A percentile compares a stretch with the other conserved stretches of the same genome.
These are phyloP conservation scores for Coelopa frigida DNA, from an alignment of 1,140 invertebrate species.

Conservation along the genomic window DNA sequence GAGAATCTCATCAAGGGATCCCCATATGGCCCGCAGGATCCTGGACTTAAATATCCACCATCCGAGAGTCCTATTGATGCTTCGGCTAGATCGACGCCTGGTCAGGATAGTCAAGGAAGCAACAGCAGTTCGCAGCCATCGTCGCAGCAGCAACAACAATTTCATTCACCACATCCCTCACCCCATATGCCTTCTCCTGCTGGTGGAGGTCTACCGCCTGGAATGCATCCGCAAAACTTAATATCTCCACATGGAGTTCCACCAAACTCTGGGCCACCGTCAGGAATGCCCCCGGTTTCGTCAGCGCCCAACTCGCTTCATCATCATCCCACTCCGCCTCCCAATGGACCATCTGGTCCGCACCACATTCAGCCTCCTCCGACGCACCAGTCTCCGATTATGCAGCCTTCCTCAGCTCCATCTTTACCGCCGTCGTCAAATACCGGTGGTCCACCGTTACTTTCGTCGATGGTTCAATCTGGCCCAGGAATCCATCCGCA, in stretches of 20 bases:
- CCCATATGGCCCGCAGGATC: slow-evolving; percentile 29
- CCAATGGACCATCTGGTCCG: slow-evolving; percentile 13
- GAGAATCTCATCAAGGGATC: slow-evolving; percentile 43
- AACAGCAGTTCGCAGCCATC: slow-evolving; percentile 42
- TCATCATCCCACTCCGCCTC: slow-evolving; percentile 9
- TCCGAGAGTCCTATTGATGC: slow-evolving; percentile 40
- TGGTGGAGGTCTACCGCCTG: slow-evolving; percentile 33
- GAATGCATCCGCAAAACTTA: slow-evolving; percentile 55
- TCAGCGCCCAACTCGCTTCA: slow-evolving; percentile 2
- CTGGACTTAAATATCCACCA: slow-evolving; percentile 16
- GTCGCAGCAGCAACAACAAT: slow-evolving; percentile 33
- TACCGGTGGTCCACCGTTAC: slow-evolving; percentile 23
- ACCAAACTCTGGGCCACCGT: slow-evolving; percentile 45
- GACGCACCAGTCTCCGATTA: too few species aligned
- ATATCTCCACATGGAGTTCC: slow-evolving; percentile 42
- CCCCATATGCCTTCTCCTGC: slow-evolving; percentile 40
- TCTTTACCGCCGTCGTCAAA: slow-evolving; percentile 26
- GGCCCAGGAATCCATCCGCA: slow-evolving; percentile 32
- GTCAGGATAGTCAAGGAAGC: slow-evolving; percentile 43
- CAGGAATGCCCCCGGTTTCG: slow-evolving; percentile 49
- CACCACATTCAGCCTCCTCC: slow-evolving; percentile 21
- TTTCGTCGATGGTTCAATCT: slow-evolving; percentile 35
- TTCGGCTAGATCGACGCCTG: slow-evolving; percentile 38
- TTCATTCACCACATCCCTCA: slow-evolving; percentile 42
- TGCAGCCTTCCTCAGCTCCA: slow-evolving; percentile 26